phyloP scores from a whole-genome alignment of 2,113 vertebrate species.

The Oncorhynchus tshawytscha region DNA sequence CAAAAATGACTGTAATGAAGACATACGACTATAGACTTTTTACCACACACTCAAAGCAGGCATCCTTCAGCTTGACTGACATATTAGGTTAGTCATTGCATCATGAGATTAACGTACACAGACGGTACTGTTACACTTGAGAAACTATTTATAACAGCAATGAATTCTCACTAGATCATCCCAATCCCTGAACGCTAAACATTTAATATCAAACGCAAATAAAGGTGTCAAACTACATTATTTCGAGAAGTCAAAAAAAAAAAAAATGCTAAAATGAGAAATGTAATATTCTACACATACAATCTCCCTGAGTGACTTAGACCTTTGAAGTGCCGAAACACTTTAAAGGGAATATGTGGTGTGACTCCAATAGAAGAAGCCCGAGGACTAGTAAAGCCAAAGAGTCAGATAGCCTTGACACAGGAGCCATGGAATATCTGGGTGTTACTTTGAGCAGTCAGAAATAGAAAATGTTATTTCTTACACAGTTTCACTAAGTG shows the following conservation, averaged over 20 bases:
- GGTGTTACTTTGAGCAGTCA: no score
- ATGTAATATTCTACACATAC: background rate
- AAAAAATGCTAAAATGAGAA: background rate
- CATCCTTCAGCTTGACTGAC: background rate
- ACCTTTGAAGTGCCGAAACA: background rate
- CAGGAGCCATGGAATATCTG: background rate
- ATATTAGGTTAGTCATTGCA: background rate
- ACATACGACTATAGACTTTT: background rate
- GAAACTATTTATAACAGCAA: background rate
- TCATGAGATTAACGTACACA: background rate
- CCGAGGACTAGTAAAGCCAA: background rate
- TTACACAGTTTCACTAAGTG: no score
- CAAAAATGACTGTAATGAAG: no score
- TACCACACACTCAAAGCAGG: background rate
- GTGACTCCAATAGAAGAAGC: background rate
- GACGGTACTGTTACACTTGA: background rate
- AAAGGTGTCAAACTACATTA: background rate
- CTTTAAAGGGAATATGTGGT: background rate
- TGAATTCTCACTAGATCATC: background rate
- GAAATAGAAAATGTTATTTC: no score
- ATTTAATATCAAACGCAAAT: background rate
- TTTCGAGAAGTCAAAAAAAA: background rate
- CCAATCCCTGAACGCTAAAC: background rate
- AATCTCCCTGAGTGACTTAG: background rate
- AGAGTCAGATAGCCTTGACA: background rate